These are phyloP conservation scores for Heliconius sara DNA, from an alignment of 2,888 invertebrate species.

Conservation along the genomic window DNA sequence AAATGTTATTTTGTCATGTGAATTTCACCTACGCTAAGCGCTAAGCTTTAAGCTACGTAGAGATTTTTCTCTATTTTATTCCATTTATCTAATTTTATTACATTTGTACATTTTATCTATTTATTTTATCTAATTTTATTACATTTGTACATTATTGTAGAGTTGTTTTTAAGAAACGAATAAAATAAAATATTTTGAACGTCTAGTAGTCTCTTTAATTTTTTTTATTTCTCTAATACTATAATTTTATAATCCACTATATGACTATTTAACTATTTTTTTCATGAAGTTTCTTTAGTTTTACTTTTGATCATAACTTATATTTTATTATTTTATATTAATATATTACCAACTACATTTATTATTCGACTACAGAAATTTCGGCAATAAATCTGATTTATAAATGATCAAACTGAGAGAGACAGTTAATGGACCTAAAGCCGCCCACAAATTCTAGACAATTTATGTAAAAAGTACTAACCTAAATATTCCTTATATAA, in stretches of 20 bases:
- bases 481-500: neutral
- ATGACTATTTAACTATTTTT: neutral
- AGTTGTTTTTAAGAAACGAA: neutral
- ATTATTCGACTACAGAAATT: conserved; percentile 17
- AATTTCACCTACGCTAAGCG: neutral
- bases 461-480: neutral
- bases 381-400: conserved; percentile 20
- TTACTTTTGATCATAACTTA: neutral
- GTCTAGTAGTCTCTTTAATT: conserved; percentile 53
- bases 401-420: conserved; percentile 27
- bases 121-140: too few species aligned
- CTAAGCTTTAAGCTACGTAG: neutral
- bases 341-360: neutral
- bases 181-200: conserved; percentile 51
- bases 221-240: conserved; percentile 44
- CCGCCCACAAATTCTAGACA: conserved; percentile 13
- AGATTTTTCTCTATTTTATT: neutral
- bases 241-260: neutral
- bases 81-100: too few species aligned
- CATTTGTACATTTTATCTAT: neutral
- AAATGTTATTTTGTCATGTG: neutral
- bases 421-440: conserved; percentile 23
- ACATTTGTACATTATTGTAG: neutral
- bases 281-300: neutral
- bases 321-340: neutral